phyloP scores from a whole-genome alignment of 2,888 invertebrate genomes.

The Epicampocera succincta region DNA sequence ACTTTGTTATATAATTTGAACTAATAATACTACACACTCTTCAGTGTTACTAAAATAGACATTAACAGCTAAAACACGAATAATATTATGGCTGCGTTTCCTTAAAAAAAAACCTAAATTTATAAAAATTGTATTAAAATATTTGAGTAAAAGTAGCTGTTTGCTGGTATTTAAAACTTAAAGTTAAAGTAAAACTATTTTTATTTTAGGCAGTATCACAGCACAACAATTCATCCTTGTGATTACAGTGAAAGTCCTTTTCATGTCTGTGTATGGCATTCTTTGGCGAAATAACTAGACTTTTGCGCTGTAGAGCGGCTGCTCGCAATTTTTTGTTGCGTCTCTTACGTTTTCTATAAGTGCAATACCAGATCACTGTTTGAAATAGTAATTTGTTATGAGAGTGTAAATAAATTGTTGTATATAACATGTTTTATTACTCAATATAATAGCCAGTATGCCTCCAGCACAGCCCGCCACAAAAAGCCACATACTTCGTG shows the following conservation, averaged over 20 bases:
- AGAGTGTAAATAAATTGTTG: too few species aligned
- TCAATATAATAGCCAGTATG: constrained; percentile 72
- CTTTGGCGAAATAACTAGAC: constrained; percentile 77
- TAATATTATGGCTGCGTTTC: constrained; percentile 25
- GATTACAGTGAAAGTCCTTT: constrained; percentile 61
- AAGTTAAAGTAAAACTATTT: neutral
- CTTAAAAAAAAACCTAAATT: neutral
- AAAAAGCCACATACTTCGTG: constrained; percentile 76
- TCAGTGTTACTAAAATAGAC: constrained; percentile 2
- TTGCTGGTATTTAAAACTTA: neutral
- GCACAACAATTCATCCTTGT: constrained; percentile 74
- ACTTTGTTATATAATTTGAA: neutral
- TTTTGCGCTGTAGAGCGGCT: constrained; percentile 74
- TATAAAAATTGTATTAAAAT: constrained; percentile 24
- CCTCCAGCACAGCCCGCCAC: constrained; percentile 75
- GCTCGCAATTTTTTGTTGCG: constrained; percentile 72
- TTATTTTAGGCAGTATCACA: constrained; percentile 76
- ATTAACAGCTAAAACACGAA: neutral
- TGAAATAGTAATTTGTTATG: neutral
- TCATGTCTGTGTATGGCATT: constrained; percentile 74
- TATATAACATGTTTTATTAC: constrained; percentile 68
- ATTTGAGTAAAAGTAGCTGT: constrained; percentile 35
- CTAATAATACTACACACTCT: constrained; percentile 38
- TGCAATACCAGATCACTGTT: constrained; percentile 75
- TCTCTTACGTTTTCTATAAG: constrained; percentile 71